These are phyloP conservation scores for Acanthis flammea DNA, from an alignment of 2,797 vertebrate genomes.

Conservation along the genomic window DNA sequence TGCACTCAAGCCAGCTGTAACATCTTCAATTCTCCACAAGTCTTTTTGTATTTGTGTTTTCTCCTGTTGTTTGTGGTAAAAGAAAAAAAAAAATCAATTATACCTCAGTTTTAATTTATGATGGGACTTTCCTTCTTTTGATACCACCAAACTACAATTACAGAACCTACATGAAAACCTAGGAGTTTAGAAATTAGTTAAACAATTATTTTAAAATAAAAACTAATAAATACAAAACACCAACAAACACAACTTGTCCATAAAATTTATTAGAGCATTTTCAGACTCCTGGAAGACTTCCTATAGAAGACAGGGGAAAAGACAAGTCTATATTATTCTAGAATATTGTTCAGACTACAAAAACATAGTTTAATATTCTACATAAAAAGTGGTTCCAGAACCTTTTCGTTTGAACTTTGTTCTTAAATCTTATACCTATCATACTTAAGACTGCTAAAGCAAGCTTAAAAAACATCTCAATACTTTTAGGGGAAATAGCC, in stretches of 20 bases:
- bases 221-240: background rate
- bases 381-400: background rate
- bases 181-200: background rate
- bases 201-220: background rate
- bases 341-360: background rate
- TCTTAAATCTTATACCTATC: background rate
- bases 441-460: background rate
- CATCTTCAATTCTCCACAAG: constrained; percentile 97
- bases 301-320: background rate
- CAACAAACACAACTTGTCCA: background rate
- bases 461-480: background rate
- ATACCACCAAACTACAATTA: background rate
- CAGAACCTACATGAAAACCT: background rate
- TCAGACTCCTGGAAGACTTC: background rate
- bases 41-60: constrained; percentile 93
- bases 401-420: background rate
- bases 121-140: background rate
- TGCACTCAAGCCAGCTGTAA: constrained; percentile 91
- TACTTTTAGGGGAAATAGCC: background rate
- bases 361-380: background rate
- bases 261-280: background rate
- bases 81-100: background rate
- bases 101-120: background rate
- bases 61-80: constrained; percentile 78
- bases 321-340: background rate